phyloP scores from a whole-genome alignment of 2,888 invertebrate species.

The Drosophila planitibia region DNA sequence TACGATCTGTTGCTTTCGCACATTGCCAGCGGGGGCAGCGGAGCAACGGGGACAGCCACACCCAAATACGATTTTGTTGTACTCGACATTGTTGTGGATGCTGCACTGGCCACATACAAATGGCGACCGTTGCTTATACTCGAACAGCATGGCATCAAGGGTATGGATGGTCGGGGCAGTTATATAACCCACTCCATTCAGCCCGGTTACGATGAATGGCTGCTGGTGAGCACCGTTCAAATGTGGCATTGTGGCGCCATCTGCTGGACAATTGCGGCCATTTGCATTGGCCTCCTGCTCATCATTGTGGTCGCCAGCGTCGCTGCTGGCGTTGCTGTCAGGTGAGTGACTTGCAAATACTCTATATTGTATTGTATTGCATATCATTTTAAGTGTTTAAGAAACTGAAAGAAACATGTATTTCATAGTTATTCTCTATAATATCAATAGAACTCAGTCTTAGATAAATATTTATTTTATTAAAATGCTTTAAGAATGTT shows the following conservation, averaged over 20 bases:
- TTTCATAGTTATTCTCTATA: neutral
- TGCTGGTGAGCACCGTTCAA: slow-evolving; percentile 80
- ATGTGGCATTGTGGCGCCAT: slow-evolving; percentile 84
- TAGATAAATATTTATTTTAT: neutral
- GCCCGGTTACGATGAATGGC: slow-evolving; percentile 85
- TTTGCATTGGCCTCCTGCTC: slow-evolving; percentile 80
- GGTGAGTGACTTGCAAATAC: slow-evolving; percentile 72
- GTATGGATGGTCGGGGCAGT: slow-evolving; percentile 61
- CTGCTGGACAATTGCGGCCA: slow-evolving; percentile 84
- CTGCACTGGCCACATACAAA: slow-evolving; percentile 57
- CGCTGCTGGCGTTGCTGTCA: slow-evolving; percentile 83
- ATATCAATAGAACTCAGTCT: neutral
- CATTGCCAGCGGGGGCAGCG: slow-evolving; percentile 22
- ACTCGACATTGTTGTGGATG: slow-evolving; percentile 82
- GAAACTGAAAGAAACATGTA: neutral
- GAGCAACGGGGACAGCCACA: slow-evolving; percentile 27
- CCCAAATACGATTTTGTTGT: slow-evolving; percentile 85
- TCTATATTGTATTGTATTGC: neutral
- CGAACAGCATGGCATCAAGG: slow-evolving; percentile 82
- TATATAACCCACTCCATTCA: slow-evolving; percentile 85
- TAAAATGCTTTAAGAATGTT: neutral
- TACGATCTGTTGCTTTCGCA: slow-evolving; percentile 84
- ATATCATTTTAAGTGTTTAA: neutral
- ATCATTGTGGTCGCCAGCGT: slow-evolving; percentile 83
- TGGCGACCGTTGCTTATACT: slow-evolving; percentile 85